phyloP scores from a whole-genome alignment of 2,113 vertebrate species.

The Galbula dea region DNA sequence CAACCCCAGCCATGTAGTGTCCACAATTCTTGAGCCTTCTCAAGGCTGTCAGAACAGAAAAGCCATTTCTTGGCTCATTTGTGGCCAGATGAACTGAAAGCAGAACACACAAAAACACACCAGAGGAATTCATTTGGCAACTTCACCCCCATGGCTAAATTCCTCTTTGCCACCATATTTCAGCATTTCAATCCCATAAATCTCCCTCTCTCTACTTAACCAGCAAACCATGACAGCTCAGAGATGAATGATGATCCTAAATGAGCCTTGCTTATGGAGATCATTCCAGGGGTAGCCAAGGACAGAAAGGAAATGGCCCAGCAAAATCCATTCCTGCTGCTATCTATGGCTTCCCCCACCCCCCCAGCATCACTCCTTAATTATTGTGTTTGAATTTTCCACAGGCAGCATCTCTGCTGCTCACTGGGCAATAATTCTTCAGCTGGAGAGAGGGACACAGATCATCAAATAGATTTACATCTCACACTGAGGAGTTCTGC shows the following conservation, averaged over 20 bases:
- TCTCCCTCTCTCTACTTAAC: conserved; percentile 22
- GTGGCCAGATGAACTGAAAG: conserved; percentile 6
- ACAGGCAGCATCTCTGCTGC: not conserved
- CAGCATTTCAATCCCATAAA: conserved; percentile 55
- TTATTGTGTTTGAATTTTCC: not conserved
- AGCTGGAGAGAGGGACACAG: not conserved
- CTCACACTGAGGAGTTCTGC: not conserved
- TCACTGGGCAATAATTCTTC: not conserved
- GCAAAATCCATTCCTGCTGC: conserved; percentile 13
- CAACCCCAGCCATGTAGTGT: not conserved
- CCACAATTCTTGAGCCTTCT: not conserved
- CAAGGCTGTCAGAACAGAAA: conserved; percentile 1
- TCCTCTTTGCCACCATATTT: conserved; percentile 11
- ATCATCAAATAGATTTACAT: not conserved
- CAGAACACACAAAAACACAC: not conserved
- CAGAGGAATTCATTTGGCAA: conserved; percentile 21
- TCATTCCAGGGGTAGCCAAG: not conserved
- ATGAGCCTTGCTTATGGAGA: not conserved
- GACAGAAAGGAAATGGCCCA: not conserved
- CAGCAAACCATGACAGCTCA: conserved; percentile 53
- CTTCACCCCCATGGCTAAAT: not conserved
- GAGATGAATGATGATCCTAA: conserved; percentile 25
- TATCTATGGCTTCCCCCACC: not conserved
- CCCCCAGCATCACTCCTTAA: not conserved
- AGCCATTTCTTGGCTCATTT: not conserved